Base-by-base conservation (phyloP, 2,888 invertebrate genomes). In the Endotricha flammealis region DNA sequence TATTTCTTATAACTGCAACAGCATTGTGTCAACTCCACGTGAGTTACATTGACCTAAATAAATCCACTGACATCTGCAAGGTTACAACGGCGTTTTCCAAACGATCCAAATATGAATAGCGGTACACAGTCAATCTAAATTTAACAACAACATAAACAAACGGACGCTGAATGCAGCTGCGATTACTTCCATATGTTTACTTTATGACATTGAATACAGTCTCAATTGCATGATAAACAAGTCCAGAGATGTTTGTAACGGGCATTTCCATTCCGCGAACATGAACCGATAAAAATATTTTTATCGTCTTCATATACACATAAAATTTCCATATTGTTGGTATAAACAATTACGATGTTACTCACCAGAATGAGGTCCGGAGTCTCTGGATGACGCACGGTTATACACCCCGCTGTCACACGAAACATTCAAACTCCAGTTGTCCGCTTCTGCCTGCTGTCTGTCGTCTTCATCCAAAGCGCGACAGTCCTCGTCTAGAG, bases 371-470 rank as follows among this genome's bases (percentile, higher is more conserved):
- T 87, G 86, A 12, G 87, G 87, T 40, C 87, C 87, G 34, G 87
- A 87, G 51, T 87, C 87, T 43, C 87, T 75, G 35, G 87, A 87
- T 12, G 87, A 87, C 13, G 87, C 90, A 12, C 90, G 88, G 57
- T 90, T 90, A 64, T 90, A 89, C 46, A 88, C 88, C 39, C 88
- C 88, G 59, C 88, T 89, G 57, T 90, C 89, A 44, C 88, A 87
- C 39, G 88, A 89, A 46, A 88, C 85, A 64, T 88, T 88, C 47
- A 87, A 62, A 43, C 87, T 85, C 87, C 87, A 87, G 56, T 79
- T 83, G 48, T 87, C 87, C 0, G 75, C 79, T 46, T 87, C 85
- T 2, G 72, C 83, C 45, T 81, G 83, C 10, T 82, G 79, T 20
- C 69, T 57, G 42, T 85, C 83, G 63, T 83, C 81, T 46, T 78